phyloP scores from a whole-genome alignment of 2,888 invertebrate species.

The Andrena chrysosceles region DNA sequence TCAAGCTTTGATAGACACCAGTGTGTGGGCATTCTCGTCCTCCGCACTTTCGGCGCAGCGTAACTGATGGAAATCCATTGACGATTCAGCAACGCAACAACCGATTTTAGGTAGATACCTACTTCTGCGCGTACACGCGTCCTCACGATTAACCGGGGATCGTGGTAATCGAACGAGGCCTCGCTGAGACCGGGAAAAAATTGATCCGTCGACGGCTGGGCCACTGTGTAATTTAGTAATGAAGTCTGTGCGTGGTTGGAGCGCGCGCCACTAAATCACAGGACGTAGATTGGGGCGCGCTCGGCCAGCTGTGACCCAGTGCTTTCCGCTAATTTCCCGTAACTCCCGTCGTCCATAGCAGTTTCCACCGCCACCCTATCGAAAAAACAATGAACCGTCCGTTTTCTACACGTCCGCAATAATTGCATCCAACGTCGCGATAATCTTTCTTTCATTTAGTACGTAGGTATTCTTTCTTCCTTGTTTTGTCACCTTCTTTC shows the following conservation, averaged over 20 bases:
- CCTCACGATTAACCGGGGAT: constrained; percentile 44
- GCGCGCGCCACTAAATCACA: constrained; percentile 78
- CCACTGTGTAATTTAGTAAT: constrained; percentile 80
- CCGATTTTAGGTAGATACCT: neutral
- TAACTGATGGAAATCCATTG: neutral
- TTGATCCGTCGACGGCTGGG: constrained; percentile 69
- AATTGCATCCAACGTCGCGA: neutral
- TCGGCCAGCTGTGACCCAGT: constrained; percentile 81
- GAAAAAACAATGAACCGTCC: constrained; percentile 1
- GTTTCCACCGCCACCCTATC: constrained; percentile 35
- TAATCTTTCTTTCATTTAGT: too few relatives aligned
- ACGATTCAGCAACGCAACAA: neutral
- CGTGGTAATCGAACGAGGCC: constrained; percentile 52
- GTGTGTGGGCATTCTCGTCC: constrained; percentile 9
- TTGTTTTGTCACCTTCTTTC: too few relatives aligned
- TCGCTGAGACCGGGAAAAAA: constrained; percentile 48
- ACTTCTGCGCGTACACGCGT: neutral
- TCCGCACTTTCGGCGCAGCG: neutral
- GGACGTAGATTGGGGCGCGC: constrained; percentile 79
- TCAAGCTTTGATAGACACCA: constrained; percentile 30
- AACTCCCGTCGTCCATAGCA: constrained; percentile 59
- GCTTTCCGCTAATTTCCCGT: constrained; percentile 79
- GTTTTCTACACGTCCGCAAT: neutral
- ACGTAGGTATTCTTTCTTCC: neutral
- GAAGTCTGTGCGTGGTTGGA: constrained; percentile 77